Evolutionary conservation across 2,113 vertebrate genomes (phyloP), one percentile per base, ranked within the genome.

Genomic region (Mionectes macconnelli): DNA sequence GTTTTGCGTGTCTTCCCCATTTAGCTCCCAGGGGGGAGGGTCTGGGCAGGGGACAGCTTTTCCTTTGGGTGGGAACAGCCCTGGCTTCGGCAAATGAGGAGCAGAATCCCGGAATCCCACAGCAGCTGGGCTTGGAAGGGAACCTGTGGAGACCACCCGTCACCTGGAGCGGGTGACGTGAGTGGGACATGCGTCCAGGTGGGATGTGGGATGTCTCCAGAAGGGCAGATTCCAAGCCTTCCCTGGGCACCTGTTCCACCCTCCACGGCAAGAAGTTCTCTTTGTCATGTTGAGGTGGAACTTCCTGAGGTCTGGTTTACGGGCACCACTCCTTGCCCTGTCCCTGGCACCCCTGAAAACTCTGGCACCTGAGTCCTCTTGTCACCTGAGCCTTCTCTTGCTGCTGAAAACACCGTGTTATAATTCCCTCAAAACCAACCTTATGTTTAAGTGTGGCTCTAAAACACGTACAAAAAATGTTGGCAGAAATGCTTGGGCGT

Each of bases 381-480:
- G 35, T 25, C 57, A 8, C 49, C n/a, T 25, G 44, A 31, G 12
- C 49, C 23, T 62, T 33, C 47, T 50, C 31, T 42, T 7, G 24
- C 40, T 44, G n/a, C 14, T 62, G 42, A 16, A 55, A 74, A 27
- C 0, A 2, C 3, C 3, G 12, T 2, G 0, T n/a, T 73, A 69
- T n/a, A 40, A n/a, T n/a, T 12, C 7, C 10, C 1, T 19, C 30
- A 5, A 45, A 53, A 27, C 3, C 22, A n/a, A 19, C 2, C 3
- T 18, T 16, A 3, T 9, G 4, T 33, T 39, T 18, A 39, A 20
- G 8, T 20, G 6, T 7, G 3, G 19, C 20, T 67, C 56, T 25
- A 8, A 73, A 80, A 44, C 6, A 10, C 0, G 0, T 0, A 3
- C 4, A 0, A 8, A 35, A 35, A 28, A 37, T 2, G 2, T 8